phyloP scores from a whole-genome alignment of 2,113 vertebrate genomes.

The Calyptomena viridis region DNA sequence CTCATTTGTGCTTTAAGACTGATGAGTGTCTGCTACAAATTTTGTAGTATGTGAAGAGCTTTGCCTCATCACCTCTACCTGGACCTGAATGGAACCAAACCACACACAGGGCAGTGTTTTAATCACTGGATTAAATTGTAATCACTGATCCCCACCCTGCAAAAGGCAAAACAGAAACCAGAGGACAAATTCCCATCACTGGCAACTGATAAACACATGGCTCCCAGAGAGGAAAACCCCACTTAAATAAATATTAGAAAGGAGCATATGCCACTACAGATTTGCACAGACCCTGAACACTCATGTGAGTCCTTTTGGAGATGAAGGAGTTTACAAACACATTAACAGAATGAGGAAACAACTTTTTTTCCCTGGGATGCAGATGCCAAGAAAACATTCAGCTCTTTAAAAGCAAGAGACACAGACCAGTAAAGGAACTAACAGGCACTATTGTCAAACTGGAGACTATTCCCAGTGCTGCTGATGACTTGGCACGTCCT shows the following conservation, averaged over 20 bases:
- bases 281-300: not conserved
- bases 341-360: not conserved
- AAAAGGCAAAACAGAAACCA: not conserved
- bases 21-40: not conserved
- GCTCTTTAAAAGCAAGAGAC: not conserved
- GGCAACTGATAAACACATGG: not conserved
- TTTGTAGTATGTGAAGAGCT: not conserved
- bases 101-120: not conserved
- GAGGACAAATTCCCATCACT: not conserved
- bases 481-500: slow-evolving; percentile 7
- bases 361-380: not conserved
- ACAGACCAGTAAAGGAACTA: not conserved
- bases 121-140: not conserved
- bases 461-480: not conserved
- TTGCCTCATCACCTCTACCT: not conserved
- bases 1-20: not conserved
- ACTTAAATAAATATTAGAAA: not conserved
- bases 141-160: not conserved
- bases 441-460: not conserved
- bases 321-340: slow-evolving; percentile 11
- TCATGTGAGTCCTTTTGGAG: not conserved
- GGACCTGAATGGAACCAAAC: not conserved
- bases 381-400: not conserved
- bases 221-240: not conserved
- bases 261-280: not conserved